Evolutionary conservation across 2,797 vertebrate species (phyloP).

Genomic region (Silurus aristotelis): DNA sequence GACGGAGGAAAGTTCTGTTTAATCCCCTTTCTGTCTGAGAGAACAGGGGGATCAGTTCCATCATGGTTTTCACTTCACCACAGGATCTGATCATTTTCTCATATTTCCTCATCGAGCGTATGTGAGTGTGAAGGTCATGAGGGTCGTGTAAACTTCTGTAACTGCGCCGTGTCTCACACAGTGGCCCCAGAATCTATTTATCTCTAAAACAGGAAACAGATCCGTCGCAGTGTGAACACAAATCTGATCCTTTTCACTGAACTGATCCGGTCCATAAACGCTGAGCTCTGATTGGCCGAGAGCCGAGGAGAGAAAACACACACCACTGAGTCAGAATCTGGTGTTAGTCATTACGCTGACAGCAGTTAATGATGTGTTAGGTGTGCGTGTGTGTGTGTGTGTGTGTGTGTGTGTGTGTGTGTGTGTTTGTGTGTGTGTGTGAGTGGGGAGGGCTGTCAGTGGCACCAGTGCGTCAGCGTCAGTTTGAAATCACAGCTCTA

Average conservation of each 20-base stretch:
- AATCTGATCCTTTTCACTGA: background rate
- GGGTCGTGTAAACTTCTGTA: background rate
- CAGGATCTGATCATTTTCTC: background rate
- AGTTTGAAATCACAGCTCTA: conserved; percentile 23
- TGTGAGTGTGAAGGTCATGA: background rate
- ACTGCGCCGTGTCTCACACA: background rate
- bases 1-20: background rate
- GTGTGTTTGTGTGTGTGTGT: background rate
- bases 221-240: background rate
- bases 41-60: background rate
- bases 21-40: background rate
- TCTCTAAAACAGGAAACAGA: background rate
- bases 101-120: background rate
- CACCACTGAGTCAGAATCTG: background rate
- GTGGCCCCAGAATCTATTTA: background rate
- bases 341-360: conserved; percentile 9
- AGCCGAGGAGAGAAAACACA: background rate
- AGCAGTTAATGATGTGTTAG: conserved; percentile 2
- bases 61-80: background rate
- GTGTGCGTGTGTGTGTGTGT: conserved; percentile 23
- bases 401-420: conserved; percentile 19
- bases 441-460: conserved; percentile 40
- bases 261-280: background rate
- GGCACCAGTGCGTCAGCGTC: conserved; percentile 35
- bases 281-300: conserved; percentile 14